A percentile compares a stretch with the other conserved stretches of the same genome.
These are phyloP conservation scores for Ptychochromis oligacanthus DNA, from an alignment of 2,113 vertebrate species.

Conservation along the genomic window DNA sequence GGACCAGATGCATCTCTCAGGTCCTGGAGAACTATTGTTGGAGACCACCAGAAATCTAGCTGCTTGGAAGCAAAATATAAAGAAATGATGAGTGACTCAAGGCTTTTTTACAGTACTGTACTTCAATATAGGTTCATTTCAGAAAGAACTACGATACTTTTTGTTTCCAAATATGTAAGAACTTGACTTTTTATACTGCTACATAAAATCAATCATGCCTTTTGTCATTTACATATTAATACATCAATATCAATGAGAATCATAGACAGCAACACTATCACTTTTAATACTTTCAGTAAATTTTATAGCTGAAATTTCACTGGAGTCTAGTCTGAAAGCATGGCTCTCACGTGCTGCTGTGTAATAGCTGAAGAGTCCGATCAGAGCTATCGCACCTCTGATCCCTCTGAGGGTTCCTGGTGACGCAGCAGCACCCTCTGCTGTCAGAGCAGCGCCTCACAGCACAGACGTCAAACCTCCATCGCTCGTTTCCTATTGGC, in stretches of 20 bases:
- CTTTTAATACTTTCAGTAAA: not conserved
- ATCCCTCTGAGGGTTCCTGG: no score
- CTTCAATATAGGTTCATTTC: not conserved
- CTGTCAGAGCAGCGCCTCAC: not conserved
- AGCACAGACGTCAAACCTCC: rapidly evolving
- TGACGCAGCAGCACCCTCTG: constrained; percentile 46
- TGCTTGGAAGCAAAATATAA: not conserved
- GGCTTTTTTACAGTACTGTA: not conserved
- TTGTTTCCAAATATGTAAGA: not conserved
- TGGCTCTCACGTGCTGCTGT: no score
- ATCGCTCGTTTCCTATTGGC: constrained; percentile 55
- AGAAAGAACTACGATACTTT: not conserved
- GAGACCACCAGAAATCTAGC: not conserved
- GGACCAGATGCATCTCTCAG: not conserved
- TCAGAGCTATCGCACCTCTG: no score
- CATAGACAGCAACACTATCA: not conserved
- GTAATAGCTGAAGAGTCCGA: no score
- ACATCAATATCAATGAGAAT: not conserved
- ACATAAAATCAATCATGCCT: not conserved
- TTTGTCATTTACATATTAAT: not conserved
- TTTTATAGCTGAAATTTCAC: not conserved
- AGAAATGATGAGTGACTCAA: not conserved
- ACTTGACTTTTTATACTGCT: not conserved
- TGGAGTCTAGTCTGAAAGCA: not conserved
- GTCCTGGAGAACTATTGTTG: not conserved